Base-by-base conservation (phyloP, 2,797 vertebrate genomes). In the Anguilla anguilla region DNA sequence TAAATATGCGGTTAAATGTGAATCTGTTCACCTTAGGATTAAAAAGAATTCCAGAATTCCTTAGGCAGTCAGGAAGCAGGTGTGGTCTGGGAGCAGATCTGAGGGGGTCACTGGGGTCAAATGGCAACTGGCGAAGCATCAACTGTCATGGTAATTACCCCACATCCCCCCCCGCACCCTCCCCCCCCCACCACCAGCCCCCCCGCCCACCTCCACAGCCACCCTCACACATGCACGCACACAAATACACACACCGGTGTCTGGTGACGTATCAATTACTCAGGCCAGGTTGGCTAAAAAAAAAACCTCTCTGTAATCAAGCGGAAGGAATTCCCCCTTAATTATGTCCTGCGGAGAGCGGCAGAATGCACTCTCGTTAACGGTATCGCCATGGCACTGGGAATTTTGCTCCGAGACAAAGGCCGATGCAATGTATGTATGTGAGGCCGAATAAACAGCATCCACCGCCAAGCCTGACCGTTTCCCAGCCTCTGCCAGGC, bases 231-330 rank as follows among this genome's bases (percentile, higher is more conserved):
- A 82, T 19, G 35, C 79, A 82, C 46, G 51, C 46, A 51, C 79
- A 82, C 79, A 49, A 49, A 82, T 25, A 49, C 43, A 49, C 43
- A 49, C 43, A 82, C 79, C n/a, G 7, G 22, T 51, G 22, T 51
- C 79, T 82, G 79, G 79, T 82, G 79, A 49, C 79, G 61, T 79
- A 84, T 35, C 77, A 86, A 74, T 86, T 87, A 88, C 74, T 86
- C 82, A 74, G 61, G 69, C 87, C 85, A 67, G 81, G 85, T 86
- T 88, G 85, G 87, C 77, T 88, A 85, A 86, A 46, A 46, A 46
- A 46, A 59, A 85, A 85, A 43, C 35, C 22, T 0, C 59, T 10
- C 57, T 61, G 84, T 85, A 85, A 67, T 85, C 84, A 85, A 64
- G 57, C 2, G 84, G 84, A 85, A 85, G 57, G 55, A 85, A 64